Percentiles rank a stretch among this genome's conserved stretches.
phyloP scores from a whole-genome alignment of 2,797 vertebrate species.

The Poecilia wingei region DNA sequence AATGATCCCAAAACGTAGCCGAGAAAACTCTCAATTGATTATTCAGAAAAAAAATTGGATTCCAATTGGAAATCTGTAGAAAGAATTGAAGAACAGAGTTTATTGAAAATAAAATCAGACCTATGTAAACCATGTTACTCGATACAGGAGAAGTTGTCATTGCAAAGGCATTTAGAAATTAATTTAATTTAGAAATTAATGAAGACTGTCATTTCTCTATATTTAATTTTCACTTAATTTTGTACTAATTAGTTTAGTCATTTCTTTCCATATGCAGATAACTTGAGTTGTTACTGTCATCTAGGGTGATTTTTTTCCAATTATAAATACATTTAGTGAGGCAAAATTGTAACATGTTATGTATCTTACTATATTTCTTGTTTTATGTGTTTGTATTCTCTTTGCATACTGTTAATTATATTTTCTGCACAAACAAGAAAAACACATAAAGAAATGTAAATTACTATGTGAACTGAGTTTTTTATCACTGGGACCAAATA shows the following conservation, averaged over 20 bases:
- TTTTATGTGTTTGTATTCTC: not conserved
- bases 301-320: not conserved
- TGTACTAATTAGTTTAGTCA: not conserved
- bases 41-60: not conserved
- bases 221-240: not conserved
- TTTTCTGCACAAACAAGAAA: not conserved
- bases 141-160: not conserved
- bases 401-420: not conserved
- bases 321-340: not conserved
- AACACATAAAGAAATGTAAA: not conserved
- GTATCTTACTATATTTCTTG: not conserved
- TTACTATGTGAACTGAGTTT: not conserved
- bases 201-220: not conserved
- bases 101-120: not conserved
- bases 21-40: not conserved
- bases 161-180: not conserved
- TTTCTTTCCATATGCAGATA: not conserved
- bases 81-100: not conserved
- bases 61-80: not conserved
- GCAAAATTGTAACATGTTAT: not conserved
- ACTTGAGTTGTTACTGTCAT: not conserved
- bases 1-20: not conserved
- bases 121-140: not conserved
- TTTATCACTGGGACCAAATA: not conserved
- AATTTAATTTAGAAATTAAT: not conserved